Percentiles rank a stretch among this genome's conserved stretches.
Conservation (phyloP, 2,797 vertebrate species). For the Psittacula derbiana region DNA sequence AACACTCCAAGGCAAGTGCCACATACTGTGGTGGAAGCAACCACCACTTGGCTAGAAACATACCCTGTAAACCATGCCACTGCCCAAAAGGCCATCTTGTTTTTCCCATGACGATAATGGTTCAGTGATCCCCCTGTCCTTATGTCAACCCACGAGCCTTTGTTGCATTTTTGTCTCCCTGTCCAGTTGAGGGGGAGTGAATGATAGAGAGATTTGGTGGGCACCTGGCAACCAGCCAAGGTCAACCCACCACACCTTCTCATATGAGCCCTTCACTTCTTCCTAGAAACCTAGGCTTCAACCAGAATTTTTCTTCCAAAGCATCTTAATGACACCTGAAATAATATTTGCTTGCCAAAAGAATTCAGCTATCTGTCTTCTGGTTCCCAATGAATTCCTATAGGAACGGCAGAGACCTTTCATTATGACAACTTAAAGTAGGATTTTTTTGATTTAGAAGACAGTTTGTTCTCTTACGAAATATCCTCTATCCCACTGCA, state of each 20-base stretch:
- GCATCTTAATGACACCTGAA: neutral
- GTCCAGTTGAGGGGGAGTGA: neutral
- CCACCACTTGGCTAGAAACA: neutral
- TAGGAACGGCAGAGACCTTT: neutral
- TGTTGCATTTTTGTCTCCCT: neutral
- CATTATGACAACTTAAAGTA: neutral
- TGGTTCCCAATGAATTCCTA: neutral
- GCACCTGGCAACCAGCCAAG: neutral
- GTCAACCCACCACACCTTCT: neutral
- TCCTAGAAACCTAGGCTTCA: neutral
- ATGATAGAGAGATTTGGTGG: neutral
- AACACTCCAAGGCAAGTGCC: accelerated
- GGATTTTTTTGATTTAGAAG: neutral
- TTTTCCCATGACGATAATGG: neutral
- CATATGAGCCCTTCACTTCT: neutral
- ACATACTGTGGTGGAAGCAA: neutral
- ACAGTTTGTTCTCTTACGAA: neutral
- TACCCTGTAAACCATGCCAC: neutral
- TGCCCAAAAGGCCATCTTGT: neutral
- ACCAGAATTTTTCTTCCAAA: neutral
- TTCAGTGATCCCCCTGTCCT: neutral
- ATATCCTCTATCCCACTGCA: neutral
- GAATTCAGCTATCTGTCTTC: neutral
- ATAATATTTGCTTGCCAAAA: neutral
- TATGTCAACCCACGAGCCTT: neutral